Base-by-base conservation (phyloP, 2,888 invertebrate species). In the Slavum lentiscoides region DNA sequence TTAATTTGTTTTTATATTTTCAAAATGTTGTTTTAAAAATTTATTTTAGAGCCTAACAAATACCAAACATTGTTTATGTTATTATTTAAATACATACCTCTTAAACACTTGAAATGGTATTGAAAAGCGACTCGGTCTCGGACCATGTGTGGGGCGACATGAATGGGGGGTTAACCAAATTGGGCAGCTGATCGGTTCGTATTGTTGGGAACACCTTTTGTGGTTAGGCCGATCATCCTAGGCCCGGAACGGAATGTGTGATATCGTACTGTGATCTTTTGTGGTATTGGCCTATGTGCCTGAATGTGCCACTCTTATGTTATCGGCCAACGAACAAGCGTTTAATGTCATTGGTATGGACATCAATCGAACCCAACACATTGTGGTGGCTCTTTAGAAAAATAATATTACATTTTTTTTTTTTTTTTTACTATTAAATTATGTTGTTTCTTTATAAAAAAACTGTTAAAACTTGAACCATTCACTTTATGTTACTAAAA, bases 351-450 rank as follows among this genome's bases (percentile, higher is more conserved):
- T 80, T 80, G 80, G 70, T 80, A 80, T 80, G 80, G 80, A 80
- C 80, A 80, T 80, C 80, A 37, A 80, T 80, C 80, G 80, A 80
- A 80, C 80, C 80, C 72, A 80, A 80, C 80, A 80, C 80, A 72
- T 80, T 80, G 80, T 80, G 80, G 80, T 80, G 80, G 80, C 80
- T 80, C 77, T 80, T 80, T 80, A 80, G 80, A 80, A 80, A 80
- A 80, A 80, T 80, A 80, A 80, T 80, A 80, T 80, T 80, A 80
- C 70, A 72, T 72, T 58, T 72, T 80, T 66, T 61, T 62, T 53
- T 69, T 62, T 37, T 67, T 61, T 69, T 53, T 69, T 69, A 62
- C 53, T 37, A 69, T 75, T 75, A 68, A 59, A 75, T 59, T 59
- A 75, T 59, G 39, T 75, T 75, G 13, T 67, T 68, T 75, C 13